A percentile compares a stretch with the other conserved stretches of the same genome.
These are phyloP conservation scores for Dasypogon diadema DNA, from an alignment of 2,888 invertebrate genomes.

Conservation along the genomic window DNA sequence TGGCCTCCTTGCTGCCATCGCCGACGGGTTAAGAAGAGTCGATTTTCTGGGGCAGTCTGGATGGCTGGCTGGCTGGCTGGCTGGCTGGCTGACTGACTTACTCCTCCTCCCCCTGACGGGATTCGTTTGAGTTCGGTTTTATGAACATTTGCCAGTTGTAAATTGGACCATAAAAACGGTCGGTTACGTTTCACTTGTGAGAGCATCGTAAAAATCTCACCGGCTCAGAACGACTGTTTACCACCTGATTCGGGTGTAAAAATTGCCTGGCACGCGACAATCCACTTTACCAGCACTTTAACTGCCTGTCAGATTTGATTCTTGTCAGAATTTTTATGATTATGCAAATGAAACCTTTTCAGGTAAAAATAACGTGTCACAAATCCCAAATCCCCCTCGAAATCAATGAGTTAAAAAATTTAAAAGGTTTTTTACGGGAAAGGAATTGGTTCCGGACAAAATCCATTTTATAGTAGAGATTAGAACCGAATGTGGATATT, in stretches of 20 bases:
- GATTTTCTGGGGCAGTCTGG: neutral
- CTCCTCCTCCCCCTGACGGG: conserved; percentile 1
- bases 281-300: neutral
- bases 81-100: neutral
- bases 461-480: conserved; percentile 25
- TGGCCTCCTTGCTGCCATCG: neutral
- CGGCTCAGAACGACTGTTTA: neutral
- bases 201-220: conserved; percentile 30
- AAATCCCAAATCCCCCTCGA: too few species aligned
- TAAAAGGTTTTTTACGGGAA: neutral
- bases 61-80: neutral
- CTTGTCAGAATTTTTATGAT: neutral
- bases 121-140: conserved; percentile 49
- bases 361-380: too few species aligned
- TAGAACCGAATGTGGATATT: conserved; percentile 44
- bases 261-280: conserved; percentile 1
- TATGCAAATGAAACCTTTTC: conserved; percentile 19
- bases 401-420: neutral
- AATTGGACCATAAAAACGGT: conserved; percentile 52
- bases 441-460: neutral
- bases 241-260: neutral
- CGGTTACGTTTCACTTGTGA: conserved; percentile 35
- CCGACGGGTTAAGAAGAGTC: neutral
- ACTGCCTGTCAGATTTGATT: neutral
- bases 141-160: conserved; percentile 54